A percentile compares a stretch with the other conserved stretches of the same genome.
phyloP scores from a whole-genome alignment of 2,888 invertebrate genomes.

The Pristionchus entomophagus region DNA sequence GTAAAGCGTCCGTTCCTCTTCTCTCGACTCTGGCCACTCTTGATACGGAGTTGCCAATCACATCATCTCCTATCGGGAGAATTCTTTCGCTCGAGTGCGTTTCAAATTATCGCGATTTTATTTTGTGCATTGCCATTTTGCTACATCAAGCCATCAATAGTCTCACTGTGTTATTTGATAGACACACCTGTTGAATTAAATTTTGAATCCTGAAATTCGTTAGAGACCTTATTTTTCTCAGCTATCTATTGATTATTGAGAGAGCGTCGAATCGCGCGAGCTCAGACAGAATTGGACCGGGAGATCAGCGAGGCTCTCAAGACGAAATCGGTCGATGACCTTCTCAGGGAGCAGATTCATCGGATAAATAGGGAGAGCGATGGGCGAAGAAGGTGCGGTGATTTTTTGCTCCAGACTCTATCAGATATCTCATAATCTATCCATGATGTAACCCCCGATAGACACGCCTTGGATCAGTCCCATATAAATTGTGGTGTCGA shows the following conservation, averaged over 20 bases:
- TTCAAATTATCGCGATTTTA: no score
- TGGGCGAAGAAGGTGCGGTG: neutral
- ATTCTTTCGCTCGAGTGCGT: conserved; percentile 17
- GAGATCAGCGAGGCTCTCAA: conserved; percentile 22
- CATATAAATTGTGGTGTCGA: no score
- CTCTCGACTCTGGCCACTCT: neutral
- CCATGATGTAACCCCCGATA: no score
- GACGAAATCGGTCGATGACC: conserved; percentile 29
- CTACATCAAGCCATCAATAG: no score
- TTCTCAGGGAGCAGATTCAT: conserved; percentile 13
- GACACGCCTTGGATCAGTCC: no score
- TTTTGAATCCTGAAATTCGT: no score
- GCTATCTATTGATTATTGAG: neutral
- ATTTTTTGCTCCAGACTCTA: no score
- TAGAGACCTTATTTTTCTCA: neutral
- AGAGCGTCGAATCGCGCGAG: neutral
- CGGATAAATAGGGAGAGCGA: conserved; percentile 12
- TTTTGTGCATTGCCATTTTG: no score
- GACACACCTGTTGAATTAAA: no score
- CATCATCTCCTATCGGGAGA: neutral
- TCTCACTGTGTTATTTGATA: no score
- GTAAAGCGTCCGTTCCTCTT: conserved; percentile 1
- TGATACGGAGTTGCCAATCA: neutral
- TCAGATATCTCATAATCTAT: no score
- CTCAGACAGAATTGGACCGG: neutral